Evolutionary conservation across 2,888 invertebrate genomes (phyloP).

Genomic region (Aleiodes testaceus): DNA sequence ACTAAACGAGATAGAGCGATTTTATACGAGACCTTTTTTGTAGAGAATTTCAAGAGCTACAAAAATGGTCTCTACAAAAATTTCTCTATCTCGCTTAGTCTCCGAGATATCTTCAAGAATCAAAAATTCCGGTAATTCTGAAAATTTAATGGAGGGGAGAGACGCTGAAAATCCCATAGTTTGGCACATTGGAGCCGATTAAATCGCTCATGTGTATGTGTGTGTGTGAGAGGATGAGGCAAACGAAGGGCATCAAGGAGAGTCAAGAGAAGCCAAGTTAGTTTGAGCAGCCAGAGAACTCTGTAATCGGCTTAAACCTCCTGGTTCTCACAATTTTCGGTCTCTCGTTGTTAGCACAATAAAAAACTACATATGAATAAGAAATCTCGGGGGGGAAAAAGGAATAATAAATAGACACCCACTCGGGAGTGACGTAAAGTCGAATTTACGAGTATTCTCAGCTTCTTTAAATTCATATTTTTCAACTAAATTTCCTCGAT

Average conservation of each 20-base stretch:
- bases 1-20: too few relatives aligned
- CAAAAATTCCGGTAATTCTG: constrained; percentile 14
- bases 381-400: constrained; percentile 11
- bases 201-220: constrained; percentile 1
- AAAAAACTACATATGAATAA: constrained; percentile 8
- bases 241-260: background rate
- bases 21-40: too few relatives aligned
- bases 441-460: constrained; percentile 16
- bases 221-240: background rate
- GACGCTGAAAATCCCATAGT: background rate
- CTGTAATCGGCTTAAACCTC: constrained; percentile 68
- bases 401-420: constrained; percentile 18
- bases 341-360: constrained; percentile 56
- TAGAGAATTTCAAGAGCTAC: too few relatives aligned
- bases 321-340: constrained; percentile 38
- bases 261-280: constrained; percentile 8
- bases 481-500: background rate
- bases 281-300: constrained; percentile 20
- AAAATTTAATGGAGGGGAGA: background rate
- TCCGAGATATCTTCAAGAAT: background rate
- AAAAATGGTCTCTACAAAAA: too few relatives aligned
- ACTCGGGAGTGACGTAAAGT: constrained; percentile 10
- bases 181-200: constrained; percentile 12
- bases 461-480: constrained; percentile 23
- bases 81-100: too few relatives aligned